These are phyloP conservation scores for Linnaemya tessellans DNA, from an alignment of 2,888 invertebrate species.

Conservation along the genomic window DNA sequence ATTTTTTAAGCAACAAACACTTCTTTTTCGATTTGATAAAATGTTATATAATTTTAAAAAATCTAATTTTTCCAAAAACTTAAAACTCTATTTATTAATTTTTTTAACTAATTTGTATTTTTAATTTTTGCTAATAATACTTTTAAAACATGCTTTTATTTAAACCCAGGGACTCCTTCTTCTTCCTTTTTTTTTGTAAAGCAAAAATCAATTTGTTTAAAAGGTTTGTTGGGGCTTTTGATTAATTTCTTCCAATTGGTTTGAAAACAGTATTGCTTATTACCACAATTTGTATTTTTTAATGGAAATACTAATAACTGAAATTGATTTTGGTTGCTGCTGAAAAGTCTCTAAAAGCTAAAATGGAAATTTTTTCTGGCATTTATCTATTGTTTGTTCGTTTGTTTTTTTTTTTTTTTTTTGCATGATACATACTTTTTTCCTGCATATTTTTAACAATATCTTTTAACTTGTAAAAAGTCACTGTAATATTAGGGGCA, in stretches of 20 bases:
- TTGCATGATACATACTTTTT: slow-evolving; percentile 2
- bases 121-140: background rate
- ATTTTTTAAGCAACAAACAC: no score
- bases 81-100: no score
- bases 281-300: slow-evolving; percentile 6
- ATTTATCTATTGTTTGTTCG: slow-evolving; percentile 61
- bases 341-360: slow-evolving; percentile 31
- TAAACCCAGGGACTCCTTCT: background rate
- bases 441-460: slow-evolving; percentile 25
- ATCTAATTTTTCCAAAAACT: no score
- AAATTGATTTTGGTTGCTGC: slow-evolving; percentile 65
- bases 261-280: slow-evolving; percentile 50
- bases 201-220: slow-evolving; percentile 65
- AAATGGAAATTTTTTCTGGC: slow-evolving; percentile 51
- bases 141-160: background rate
- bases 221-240: slow-evolving; percentile 54
- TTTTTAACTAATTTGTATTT: background rate
- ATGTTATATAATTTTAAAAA: no score
- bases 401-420: background rate
- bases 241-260: slow-evolving; percentile 32
- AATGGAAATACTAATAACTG: slow-evolving; percentile 66
- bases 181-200: background rate
- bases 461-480: slow-evolving; percentile 51
- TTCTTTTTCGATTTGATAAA: no score
- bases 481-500: slow-evolving; percentile 56